A percentile compares a stretch with the other conserved stretches of the same genome.
phyloP scores from a whole-genome alignment of 2,113 vertebrate genomes.

The Tachuris rubrigastra region DNA sequence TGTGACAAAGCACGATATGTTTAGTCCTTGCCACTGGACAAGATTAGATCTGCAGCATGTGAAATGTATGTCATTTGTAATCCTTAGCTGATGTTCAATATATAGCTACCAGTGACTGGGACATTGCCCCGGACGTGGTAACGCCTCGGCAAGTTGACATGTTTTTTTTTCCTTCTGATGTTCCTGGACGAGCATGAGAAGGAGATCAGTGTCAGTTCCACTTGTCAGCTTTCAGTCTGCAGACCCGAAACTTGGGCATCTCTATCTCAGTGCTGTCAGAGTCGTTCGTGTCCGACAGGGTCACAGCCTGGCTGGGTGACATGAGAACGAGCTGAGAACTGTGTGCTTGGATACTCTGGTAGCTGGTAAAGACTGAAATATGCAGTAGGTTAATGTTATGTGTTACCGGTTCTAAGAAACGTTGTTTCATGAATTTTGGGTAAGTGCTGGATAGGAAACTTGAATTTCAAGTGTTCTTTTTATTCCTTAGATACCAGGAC shows the following conservation, averaged over 20 bases:
- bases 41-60: not conserved
- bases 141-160: not conserved
- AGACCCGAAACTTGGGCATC: not conserved
- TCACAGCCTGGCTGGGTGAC: not conserved
- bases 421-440: not conserved
- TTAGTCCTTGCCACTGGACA: not conserved
- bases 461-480: not conserved
- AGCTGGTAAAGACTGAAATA: not conserved
- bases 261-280: accelerated
- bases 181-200: not conserved
- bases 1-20: constrained; percentile 5
- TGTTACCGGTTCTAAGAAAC: not conserved
- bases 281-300: not conserved
- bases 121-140: not conserved
- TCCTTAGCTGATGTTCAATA: not conserved
- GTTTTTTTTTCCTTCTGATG: not conserved
- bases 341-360: not conserved
- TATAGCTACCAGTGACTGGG: not conserved
- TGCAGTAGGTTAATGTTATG: not conserved
- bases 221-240: not conserved
- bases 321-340: not conserved
- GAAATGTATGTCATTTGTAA: not conserved
- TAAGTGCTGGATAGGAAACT: not conserved
- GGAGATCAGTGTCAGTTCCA: not conserved
- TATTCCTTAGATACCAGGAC: not conserved